Evolutionary conservation across 2,797 vertebrate genomes (phyloP).

Genomic region (Cynopterus sphinx): DNA sequence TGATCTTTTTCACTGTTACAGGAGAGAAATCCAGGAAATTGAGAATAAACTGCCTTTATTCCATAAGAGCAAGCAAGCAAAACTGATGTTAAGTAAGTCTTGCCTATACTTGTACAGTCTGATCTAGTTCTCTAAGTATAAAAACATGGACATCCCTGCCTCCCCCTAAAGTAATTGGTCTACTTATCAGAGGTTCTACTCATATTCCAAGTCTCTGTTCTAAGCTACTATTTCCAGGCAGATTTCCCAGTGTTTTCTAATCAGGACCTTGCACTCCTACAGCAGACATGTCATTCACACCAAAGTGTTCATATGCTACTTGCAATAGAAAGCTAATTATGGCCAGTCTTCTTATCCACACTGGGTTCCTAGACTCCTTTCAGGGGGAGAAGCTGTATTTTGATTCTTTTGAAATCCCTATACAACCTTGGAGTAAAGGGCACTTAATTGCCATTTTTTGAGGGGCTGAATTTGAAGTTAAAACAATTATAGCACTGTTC

Average conservation of each 20-base stretch:
- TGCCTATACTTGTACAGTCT: not conserved
- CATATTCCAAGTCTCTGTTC: not conserved
- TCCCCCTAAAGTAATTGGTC: not conserved
- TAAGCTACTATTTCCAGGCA: constrained; percentile 38
- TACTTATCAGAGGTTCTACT: not conserved
- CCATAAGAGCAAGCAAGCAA: not conserved
- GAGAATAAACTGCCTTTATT: not conserved
- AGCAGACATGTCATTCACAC: not conserved
- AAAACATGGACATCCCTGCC: not conserved
- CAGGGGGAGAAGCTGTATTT: not conserved
- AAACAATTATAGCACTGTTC: not conserved
- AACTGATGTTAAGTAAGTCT: not conserved
- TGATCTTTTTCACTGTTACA: not conserved
- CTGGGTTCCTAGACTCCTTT: not conserved
- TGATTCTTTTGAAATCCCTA: constrained; percentile 33
- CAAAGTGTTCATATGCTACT: not conserved
- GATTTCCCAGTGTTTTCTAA: not conserved
- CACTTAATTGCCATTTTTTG: not conserved
- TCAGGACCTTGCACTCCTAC: not conserved
- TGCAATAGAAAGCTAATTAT: not conserved
- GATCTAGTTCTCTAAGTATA: not conserved
- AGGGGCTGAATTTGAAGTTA: not conserved
- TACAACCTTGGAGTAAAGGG: not conserved
- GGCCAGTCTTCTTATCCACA: not conserved
- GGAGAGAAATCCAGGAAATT: constrained; percentile 1